A percentile compares a stretch with the other conserved stretches of the same genome.
Evolutionary conservation across 30 jellyfish, hydroid and myxozoan genomes (phyloP).

Genomic region (Mastigias papua): DNA sequence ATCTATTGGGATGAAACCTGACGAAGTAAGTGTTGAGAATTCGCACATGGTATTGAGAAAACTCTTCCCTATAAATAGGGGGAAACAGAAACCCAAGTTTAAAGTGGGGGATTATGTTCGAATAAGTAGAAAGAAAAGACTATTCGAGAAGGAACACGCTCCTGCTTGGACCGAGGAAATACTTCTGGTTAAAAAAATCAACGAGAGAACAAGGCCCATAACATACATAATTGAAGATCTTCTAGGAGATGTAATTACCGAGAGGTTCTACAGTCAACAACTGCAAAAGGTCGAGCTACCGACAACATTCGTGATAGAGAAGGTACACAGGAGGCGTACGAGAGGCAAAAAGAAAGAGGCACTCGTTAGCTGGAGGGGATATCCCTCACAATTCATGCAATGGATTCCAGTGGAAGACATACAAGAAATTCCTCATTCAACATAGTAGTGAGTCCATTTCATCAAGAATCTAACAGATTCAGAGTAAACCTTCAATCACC

Average conservation of each 20-base stretch:
- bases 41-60: not conserved
- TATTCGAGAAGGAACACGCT: not conserved
- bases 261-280: not conserved
- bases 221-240: not conserved
- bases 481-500: not conserved
- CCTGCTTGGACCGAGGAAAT: not conserved
- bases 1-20: not conserved
- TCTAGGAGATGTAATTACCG: not conserved
- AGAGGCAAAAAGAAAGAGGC: not conserved
- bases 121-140: not conserved
- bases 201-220: not conserved
- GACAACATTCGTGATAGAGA: not conserved
- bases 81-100: not conserved
- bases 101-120: not conserved
- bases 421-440: not conserved
- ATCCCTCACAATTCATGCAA: not conserved
- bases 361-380: not conserved
- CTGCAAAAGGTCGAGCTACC: not conserved
- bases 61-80: not conserved
- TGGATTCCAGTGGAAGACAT: conserved; percentile 7
- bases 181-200: not conserved
- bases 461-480: not conserved
- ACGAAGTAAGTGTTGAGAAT: not conserved
- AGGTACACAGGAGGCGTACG: not conserved
- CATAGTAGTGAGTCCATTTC: not conserved